Conservation (phyloP, 2,888 invertebrate genomes). For the Spodoptera littoralis region DNA sequence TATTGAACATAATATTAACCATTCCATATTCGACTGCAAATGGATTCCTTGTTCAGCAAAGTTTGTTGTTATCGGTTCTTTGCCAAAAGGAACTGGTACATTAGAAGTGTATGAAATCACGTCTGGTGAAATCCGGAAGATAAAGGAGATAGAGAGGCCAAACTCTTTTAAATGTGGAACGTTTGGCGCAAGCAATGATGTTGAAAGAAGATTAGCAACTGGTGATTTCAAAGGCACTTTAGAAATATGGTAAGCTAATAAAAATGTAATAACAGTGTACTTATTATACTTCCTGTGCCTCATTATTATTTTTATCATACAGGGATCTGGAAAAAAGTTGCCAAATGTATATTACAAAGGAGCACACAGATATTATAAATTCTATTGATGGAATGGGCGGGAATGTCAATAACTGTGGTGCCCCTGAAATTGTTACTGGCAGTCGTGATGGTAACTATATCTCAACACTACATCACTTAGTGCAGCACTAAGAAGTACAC, state of each 20-base stretch:
- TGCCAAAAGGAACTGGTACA: constrained; percentile 95
- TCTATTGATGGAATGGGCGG: constrained; percentile 97
- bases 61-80: constrained; percentile 95
- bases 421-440: constrained; percentile 98
- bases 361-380: constrained; percentile 96
- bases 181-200: constrained; percentile 95
- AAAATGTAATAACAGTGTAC: neutral
- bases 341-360: constrained; percentile 93
- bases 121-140: constrained; percentile 91
- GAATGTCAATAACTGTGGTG: constrained; percentile 93
- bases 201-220: constrained; percentile 94
- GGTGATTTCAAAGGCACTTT: constrained; percentile 96
- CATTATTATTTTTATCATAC: constrained; percentile 29
- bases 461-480: too few relatives aligned
- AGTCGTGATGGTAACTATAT: constrained; percentile 94
- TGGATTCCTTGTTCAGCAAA: constrained; percentile 99
- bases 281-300: too few relatives aligned
- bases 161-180: constrained; percentile 97
- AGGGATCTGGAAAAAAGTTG: constrained; percentile 94
- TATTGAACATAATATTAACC: constrained; percentile 94
- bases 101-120: constrained; percentile 94
- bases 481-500: too few relatives aligned
- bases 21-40: constrained; percentile 96
- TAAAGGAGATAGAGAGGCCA: constrained; percentile 93
- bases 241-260: constrained; percentile 92